Percentiles rank a stretch among this genome's conserved stretches.
These are phyloP conservation scores for Capra hircus DNA, from an alignment of 2,113 vertebrate genomes.

Conservation along the genomic window DNA sequence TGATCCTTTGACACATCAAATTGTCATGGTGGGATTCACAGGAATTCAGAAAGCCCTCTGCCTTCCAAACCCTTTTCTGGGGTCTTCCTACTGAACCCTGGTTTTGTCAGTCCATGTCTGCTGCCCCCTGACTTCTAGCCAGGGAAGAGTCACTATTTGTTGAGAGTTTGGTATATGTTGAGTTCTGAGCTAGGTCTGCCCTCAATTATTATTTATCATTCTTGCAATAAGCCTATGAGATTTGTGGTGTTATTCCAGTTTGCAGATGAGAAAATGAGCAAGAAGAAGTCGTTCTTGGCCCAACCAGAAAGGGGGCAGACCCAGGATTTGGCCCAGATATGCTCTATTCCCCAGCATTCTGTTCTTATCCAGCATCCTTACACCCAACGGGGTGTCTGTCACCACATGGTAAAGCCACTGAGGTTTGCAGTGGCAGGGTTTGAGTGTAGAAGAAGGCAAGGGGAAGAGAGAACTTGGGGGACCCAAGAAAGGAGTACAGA, in stretches of 20 bases:
- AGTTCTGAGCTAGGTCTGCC: neutral
- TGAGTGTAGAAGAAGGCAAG: neutral
- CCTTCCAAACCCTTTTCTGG: neutral
- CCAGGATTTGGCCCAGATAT: neutral
- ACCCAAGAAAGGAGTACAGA: neutral
- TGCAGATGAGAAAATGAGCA: neutral
- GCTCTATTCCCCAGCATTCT: neutral
- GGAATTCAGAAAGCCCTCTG: neutral
- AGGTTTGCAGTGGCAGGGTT: neutral
- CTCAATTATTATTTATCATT: neutral
- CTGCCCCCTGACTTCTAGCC: neutral
- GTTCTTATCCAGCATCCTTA: neutral
- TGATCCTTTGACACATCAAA: neutral
- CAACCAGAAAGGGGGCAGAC: neutral
- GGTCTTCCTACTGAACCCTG: neutral
- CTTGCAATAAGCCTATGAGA: neutral
- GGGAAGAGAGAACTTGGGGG: neutral
- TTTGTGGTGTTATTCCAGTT: neutral
- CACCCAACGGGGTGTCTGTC: neutral
- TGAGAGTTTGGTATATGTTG: neutral
- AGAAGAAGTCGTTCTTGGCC: neutral
- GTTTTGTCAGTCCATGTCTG: neutral
- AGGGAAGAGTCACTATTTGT: neutral
- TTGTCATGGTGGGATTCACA: neutral
- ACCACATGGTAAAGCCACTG: neutral